Base-by-base conservation (phyloP, 2,888 invertebrate species). In the Tinea trinotella region DNA sequence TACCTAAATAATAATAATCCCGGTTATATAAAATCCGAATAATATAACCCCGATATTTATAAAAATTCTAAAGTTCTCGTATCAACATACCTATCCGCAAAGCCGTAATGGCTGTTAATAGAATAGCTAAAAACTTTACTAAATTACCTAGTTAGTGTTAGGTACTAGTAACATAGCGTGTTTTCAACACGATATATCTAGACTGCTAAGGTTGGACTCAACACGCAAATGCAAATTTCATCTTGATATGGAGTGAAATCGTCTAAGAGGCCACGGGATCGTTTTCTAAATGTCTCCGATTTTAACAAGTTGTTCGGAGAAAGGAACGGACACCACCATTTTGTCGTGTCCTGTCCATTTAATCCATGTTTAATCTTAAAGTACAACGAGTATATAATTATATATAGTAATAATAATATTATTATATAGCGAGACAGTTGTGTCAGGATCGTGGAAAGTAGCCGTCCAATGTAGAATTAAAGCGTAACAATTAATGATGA, bases 221-320 rank as follows among this genome's bases (percentile, higher is more conserved):
- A 66, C 70, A 72, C 69, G 73, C 74, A 66, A 74, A 78, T 77
- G 77, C 74, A 73, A 77, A 77, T 77, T 76, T 68, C 65, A 72
- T 76, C 74, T 73, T 67, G 71, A 76, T 73, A 68, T 66, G 62
- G 69, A 20, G 53, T 50, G 50, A 50, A 50, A 22, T 18, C 50
- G 50, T 24, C 46, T 46, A 46, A 46, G 46, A 17, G 46, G 46
- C 46, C 18, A 17, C 7, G 19, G 46, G 40, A 40, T 12, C 50
- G 50, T 50, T 50, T 24, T 50, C 50, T 50, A 50, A 50, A 50
- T 24, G 50, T 50, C 50, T 50, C 24, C 18, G 6, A 50, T 50
- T 50, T 22, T 50, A 50, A 50, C 50, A 50, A 9, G 50, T 24
- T 22, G 50, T 50, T 50, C 12, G 24, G 22, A 48, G 48, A 50